phyloP scores from a whole-genome alignment of 2,113 vertebrate genomes.

The Sardina pilchardus region DNA sequence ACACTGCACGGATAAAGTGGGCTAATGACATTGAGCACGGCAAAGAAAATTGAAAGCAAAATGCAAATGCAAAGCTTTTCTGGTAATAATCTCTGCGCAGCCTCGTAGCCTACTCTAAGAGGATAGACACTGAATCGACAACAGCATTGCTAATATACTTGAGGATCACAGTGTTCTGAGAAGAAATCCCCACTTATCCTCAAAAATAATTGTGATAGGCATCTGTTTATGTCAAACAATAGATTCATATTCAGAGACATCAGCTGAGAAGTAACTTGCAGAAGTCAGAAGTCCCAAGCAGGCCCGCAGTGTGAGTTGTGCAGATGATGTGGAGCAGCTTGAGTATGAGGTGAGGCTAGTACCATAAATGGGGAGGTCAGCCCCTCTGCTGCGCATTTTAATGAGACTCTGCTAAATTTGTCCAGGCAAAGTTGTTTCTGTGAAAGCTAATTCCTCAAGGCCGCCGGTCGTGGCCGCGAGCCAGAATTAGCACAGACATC shows the following conservation, averaged over 20 bases:
- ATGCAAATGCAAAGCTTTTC: not conserved
- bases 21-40: not conserved
- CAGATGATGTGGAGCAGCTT: not conserved
- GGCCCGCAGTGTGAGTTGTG: not conserved
- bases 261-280: not conserved
- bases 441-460: slow-evolving; percentile 17
- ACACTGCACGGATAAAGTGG: not conserved
- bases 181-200: not conserved
- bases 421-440: slow-evolving; percentile 13
- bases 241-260: not conserved
- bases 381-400: not conserved
- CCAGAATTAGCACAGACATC: slow-evolving; percentile 12
- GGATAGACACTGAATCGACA: not conserved
- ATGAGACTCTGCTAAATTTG: not conserved
- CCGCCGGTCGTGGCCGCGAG: not conserved
- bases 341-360: not conserved
- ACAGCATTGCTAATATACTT: not conserved
- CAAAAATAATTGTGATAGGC: not conserved
- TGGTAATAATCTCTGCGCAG: not conserved
- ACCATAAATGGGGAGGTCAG: not conserved
- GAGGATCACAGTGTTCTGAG: not conserved
- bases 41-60: not conserved
- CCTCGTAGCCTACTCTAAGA: not conserved
- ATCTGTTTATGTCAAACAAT: not conserved
- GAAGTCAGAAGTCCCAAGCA: not conserved